A percentile compares a stretch with the other conserved stretches of the same genome.
phyloP scores from a whole-genome alignment of 1,140 invertebrate species.

The Drosophila chauvacae region DNA sequence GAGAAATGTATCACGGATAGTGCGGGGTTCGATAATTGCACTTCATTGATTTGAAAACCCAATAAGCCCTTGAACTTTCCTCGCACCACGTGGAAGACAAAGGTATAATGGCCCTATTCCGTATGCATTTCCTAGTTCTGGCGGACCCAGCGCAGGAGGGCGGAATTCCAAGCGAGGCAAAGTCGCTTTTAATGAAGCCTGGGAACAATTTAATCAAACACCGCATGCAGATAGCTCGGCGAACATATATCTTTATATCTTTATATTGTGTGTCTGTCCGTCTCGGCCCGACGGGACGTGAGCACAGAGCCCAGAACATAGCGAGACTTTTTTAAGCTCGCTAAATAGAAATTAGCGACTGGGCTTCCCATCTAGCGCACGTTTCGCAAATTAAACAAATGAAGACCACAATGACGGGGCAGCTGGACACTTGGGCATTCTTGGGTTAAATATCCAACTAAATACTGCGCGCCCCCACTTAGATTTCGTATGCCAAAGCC shows the following conservation, averaged over 20 bases:
- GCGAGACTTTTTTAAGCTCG: slow-evolving; percentile 56
- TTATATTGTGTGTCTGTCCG: slow-evolving; percentile 1
- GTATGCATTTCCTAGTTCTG: slow-evolving; percentile 31
- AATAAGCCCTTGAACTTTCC: slow-evolving; percentile 2
- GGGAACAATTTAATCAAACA: slow-evolving; percentile 52
- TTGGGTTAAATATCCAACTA: slow-evolving; percentile 34
- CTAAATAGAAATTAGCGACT: slow-evolving; percentile 70
- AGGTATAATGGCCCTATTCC: slow-evolving; percentile 3
- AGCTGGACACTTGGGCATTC: slow-evolving; percentile 24
- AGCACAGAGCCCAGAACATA: slow-evolving; percentile 6
- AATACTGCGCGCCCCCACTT: slow-evolving; percentile 13
- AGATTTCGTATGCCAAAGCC: background rate
- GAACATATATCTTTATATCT: slow-evolving; percentile 11
- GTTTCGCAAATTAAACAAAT: slow-evolving; percentile 65
- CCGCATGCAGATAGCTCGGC: slow-evolving; percentile 20
- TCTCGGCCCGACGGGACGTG: slow-evolving; percentile 2
- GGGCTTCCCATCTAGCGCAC: slow-evolving; percentile 58
- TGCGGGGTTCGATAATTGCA: slow-evolving; percentile 1
- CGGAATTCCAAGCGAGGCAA: slow-evolving; percentile 13
- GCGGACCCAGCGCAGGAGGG: slow-evolving; percentile 12
- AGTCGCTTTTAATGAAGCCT: slow-evolving; percentile 50
- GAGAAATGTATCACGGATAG: slow-evolving; percentile 19
- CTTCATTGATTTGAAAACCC: slow-evolving; percentile 9
- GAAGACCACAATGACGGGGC: slow-evolving; percentile 29
- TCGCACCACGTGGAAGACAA: background rate